phyloP scores from a whole-genome alignment of 1,140 invertebrate species.

The Heterodera carotae region DNA sequence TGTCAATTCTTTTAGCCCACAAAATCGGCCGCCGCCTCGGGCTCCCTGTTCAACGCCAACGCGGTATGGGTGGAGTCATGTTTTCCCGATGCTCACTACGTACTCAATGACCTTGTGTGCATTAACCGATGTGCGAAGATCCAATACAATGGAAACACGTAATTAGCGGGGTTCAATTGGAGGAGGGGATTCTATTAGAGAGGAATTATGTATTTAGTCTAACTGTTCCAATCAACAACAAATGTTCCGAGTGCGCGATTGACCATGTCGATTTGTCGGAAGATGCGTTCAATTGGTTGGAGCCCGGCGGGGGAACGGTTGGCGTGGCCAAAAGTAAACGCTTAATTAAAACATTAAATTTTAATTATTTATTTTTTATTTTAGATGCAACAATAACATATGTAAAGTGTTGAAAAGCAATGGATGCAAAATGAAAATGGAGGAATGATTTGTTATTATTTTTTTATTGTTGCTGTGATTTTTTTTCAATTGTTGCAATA shows the following conservation, averaged over 20 bases:
- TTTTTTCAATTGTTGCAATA: no score
- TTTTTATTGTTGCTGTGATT: no score
- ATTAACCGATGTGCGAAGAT: constrained; percentile 21
- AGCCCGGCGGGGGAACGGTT: constrained; percentile 32
- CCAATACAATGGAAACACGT: constrained; percentile 19
- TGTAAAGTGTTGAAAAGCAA: background rate
- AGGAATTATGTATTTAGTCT: background rate
- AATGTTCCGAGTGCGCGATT: constrained; percentile 36
- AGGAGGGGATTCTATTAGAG: no score
- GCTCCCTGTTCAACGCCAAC: constrained; percentile 21
- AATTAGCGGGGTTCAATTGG: background rate
- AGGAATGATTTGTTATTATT: no score
- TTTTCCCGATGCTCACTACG: constrained; percentile 22
- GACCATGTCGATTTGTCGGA: constrained; percentile 35
- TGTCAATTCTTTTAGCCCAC: constrained; percentile 10
- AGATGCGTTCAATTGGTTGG: constrained; percentile 24
- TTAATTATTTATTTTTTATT: background rate
- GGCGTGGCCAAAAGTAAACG: constrained; percentile 28
- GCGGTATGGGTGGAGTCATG: constrained; percentile 14
- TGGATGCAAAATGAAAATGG: no score
- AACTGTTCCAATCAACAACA: constrained; percentile 37
- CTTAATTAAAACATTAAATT: background rate
- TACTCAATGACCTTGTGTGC: constrained; percentile 32
- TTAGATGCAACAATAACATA: background rate
- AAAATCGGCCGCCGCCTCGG: constrained; percentile 21